phyloP scores from a whole-genome alignment of 2,113 vertebrate species.

The Oreochromis spilurus region DNA sequence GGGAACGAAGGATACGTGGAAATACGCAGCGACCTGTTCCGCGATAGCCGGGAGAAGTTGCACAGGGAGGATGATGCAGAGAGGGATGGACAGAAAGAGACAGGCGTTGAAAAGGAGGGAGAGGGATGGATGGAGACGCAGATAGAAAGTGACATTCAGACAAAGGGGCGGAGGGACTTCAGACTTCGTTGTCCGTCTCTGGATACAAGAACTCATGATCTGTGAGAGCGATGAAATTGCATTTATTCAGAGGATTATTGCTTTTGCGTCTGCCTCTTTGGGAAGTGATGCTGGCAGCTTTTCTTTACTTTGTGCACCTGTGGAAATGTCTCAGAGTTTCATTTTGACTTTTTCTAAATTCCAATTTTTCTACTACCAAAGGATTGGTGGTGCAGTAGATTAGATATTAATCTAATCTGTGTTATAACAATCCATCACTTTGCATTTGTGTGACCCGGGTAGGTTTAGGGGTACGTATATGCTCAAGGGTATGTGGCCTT shows the following conservation, averaged over 20 bases:
- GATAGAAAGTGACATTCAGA: slow-evolving; percentile 54
- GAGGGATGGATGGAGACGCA: slow-evolving; percentile 30
- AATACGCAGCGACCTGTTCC: neutral
- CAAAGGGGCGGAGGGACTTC: neutral
- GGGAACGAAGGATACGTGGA: neutral
- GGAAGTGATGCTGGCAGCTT: neutral
- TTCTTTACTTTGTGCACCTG: neutral
- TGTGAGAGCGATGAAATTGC: neutral
- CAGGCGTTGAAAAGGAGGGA: slow-evolving; percentile 42
- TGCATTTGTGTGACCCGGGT: neutral
- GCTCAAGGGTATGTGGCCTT: neutral
- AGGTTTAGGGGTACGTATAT: neutral
- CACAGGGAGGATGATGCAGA: slow-evolving; percentile 23
- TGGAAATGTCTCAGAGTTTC: neutral
- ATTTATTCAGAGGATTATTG: neutral
- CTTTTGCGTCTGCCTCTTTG: neutral
- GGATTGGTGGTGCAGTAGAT: neutral
- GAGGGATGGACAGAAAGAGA: slow-evolving; percentile 42
- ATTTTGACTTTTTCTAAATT: neutral
- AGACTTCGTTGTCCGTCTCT: slow-evolving; percentile 6
- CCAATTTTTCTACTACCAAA: neutral
- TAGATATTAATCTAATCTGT: slow-evolving; percentile 8
- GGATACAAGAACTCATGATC: neutral
- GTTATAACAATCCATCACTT: slow-evolving; percentile 3
- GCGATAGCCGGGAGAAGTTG: neutral